Evolutionary conservation across 1,140 invertebrate species (phyloP).

Genomic region (Coboldia fuscipes): DNA sequence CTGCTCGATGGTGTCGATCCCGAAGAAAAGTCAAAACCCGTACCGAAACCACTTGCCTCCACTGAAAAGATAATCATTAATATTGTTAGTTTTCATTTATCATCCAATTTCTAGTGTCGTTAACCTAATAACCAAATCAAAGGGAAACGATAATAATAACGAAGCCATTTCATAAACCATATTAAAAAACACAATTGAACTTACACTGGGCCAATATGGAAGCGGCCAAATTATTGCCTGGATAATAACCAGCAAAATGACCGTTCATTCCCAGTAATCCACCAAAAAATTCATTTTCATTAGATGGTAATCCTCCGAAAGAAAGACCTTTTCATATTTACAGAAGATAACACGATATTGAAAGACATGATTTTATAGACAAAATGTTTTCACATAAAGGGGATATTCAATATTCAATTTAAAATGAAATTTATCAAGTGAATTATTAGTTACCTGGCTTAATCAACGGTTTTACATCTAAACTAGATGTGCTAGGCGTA

Average conservation of each 20-base stretch:
- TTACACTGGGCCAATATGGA: constrained; percentile 59
- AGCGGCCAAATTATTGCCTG: constrained; percentile 35
- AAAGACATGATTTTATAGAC: no score
- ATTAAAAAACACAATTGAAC: constrained; percentile 17
- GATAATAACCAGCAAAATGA: constrained; percentile 7
- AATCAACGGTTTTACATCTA: not conserved
- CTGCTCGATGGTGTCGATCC: constrained; percentile 24
- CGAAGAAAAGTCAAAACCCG: constrained; percentile 23
- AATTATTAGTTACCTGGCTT: constrained; percentile 7
- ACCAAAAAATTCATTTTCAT: no score
- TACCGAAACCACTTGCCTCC: constrained; percentile 29
- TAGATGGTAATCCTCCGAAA: no score
- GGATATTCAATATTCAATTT: no score
- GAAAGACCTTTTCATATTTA: no score
- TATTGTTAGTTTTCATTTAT: not conserved
- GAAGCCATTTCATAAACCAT: not conserved
- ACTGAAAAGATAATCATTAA: not conserved
- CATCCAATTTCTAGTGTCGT: not conserved
- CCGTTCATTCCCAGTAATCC: not conserved
- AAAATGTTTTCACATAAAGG: no score
- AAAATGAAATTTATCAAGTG: not conserved
- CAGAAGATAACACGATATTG: no score
- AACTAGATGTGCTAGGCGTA: not conserved
- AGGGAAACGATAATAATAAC: constrained; percentile 1
- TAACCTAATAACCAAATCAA: not conserved